Evolutionary conservation across 1,140 invertebrate species (phyloP), one percentile per base, ranked within the genome.

Genomic region (Caenorhabditis briggsae): DNA sequence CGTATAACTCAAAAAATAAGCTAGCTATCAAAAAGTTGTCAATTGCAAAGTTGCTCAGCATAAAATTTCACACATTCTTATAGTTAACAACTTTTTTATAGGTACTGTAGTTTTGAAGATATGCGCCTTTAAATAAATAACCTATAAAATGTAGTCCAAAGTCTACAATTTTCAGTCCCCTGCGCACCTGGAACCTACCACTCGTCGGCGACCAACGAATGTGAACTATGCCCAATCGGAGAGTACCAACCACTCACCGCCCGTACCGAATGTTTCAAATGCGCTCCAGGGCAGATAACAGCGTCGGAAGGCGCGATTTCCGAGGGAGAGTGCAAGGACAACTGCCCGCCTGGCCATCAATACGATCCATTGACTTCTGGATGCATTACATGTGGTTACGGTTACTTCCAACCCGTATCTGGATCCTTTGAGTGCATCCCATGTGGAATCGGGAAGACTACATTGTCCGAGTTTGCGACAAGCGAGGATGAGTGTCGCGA

Each of bases 201-300:
- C 92, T 95, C 97, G 89, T 94, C 94, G 50, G 94, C 94, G 9
- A 82, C 87, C 18, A 95, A 94, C 41, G 95, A 95, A 89, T 99
- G 97, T 91, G 93, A 95, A 18, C 95, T 95, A 6, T 99, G 97
- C 92, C 95, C 96, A 0, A 93, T 95, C 59, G 97, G 97, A 82
- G 96, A 95, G 0, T 99, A 98, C 92, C 97, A 99, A 93, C 96
- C 97, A 88, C 96, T 97, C 93, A 95, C 96, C 3, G 97, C 97
- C 3, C 96, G 97, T 93, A 96, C 91, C 56, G 61, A 87, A 50
- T 98, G 97, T 92, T 96, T 95, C 84, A 93, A 95, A 14, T 98
- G 97, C 93, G 96, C 96, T 12, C 93, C 95, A 0, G 96, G 96
- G 25, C 74, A 85, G 59, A 96, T 97, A 11, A 98, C 97, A 0